A percentile compares a stretch with the other conserved stretches of the same genome.
These are phyloP conservation scores for Plutomurus gul DNA, from an alignment of 1,140 invertebrate species.

Conservation along the genomic window DNA sequence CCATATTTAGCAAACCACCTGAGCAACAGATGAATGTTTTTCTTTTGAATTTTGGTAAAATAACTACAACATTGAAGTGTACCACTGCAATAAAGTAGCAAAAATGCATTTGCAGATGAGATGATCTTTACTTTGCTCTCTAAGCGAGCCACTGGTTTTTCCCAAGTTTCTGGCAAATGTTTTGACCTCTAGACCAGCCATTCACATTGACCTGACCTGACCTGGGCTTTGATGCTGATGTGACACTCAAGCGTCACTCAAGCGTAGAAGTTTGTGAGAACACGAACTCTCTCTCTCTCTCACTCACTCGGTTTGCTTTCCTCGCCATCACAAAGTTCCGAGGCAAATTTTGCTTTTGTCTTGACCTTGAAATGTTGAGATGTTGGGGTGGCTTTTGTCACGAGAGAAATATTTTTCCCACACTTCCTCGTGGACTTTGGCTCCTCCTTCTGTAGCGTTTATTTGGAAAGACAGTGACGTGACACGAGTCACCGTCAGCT, in stretches of 20 bases:
- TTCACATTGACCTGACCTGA: background rate
- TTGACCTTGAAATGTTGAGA: background rate
- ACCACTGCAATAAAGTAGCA: too few relatives aligned
- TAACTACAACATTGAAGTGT: background rate
- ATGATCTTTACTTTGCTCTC: too few relatives aligned
- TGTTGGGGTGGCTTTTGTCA: background rate
- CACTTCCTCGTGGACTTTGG: background rate
- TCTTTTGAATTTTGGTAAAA: background rate
- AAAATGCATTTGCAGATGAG: too few relatives aligned
- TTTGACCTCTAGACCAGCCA: conserved; percentile 14
- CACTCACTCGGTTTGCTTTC: background rate
- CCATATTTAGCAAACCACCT: background rate
- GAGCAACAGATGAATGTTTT: background rate
- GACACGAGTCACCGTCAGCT: background rate
- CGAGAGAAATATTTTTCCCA: conserved; percentile 3
- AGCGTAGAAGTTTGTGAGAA: background rate
- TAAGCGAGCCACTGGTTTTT: background rate
- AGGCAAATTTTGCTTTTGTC: background rate
- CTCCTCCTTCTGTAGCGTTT: background rate
- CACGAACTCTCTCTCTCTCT: background rate
- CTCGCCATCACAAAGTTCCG: too few relatives aligned
- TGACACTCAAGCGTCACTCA: background rate
- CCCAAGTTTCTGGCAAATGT: conserved; percentile 40
- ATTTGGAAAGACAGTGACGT: conserved; percentile 10
- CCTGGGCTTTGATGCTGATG: background rate